phyloP scores from a whole-genome alignment of 92 coral and sea anemone species.

The Anthopleura xanthogrammica region DNA sequence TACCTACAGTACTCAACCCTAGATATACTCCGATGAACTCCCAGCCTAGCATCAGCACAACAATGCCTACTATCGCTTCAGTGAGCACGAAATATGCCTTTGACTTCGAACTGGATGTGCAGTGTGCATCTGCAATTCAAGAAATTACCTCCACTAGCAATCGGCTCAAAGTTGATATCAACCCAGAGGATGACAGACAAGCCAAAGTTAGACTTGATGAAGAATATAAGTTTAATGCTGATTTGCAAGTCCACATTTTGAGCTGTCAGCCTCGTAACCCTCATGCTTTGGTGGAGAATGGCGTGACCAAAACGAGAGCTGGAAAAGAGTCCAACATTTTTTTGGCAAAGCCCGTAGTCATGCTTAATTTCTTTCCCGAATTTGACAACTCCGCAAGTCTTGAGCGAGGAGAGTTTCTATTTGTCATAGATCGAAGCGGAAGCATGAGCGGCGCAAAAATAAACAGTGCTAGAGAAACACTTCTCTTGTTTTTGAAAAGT shows the following conservation, averaged over 20 bases:
- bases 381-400: constrained; percentile 54
- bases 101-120: constrained; percentile 68
- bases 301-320: constrained; percentile 35
- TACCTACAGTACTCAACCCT: constrained; percentile 77
- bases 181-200: constrained; percentile 50
- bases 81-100: constrained; percentile 46
- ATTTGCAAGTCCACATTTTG: constrained; percentile 52
- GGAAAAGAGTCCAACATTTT: constrained; percentile 37
- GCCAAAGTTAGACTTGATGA: constrained; percentile 49
- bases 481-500: constrained; percentile 67
- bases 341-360: constrained; percentile 52
- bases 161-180: constrained; percentile 46
- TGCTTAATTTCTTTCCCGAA: constrained; percentile 76
- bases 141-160: constrained; percentile 64
- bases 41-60: constrained; percentile 30
- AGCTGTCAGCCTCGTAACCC: constrained; percentile 47
- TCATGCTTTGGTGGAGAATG: constrained; percentile 47
- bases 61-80: constrained; percentile 20
- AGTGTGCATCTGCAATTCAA: constrained; percentile 54
- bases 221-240: constrained; percentile 44
- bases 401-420: constrained; percentile 73
- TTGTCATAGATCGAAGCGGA: constrained; percentile 78
- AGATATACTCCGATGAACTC: constrained; percentile 51
- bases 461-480: constrained; percentile 62
- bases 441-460: constrained; percentile 69